Percentiles rank a stretch among this genome's conserved stretches.
Conservation (phyloP, 1,140 invertebrate species). For the Pogonomyrmex barbatus region DNA sequence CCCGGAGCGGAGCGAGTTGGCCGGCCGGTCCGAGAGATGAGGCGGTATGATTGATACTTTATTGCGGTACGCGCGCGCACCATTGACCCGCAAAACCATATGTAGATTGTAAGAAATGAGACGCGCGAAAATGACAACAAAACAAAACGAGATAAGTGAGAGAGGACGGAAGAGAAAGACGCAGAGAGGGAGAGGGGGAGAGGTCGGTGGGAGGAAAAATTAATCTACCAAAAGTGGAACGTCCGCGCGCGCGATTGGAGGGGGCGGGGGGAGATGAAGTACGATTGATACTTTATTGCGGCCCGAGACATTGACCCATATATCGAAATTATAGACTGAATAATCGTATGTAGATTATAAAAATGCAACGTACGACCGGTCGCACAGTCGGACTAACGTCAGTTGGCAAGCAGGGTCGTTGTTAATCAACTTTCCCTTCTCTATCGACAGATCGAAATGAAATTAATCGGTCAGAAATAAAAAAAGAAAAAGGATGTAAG, state of each 20-base stretch:
- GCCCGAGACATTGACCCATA: constrained; percentile 54
- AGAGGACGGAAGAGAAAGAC: background rate
- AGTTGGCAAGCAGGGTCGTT: background rate
- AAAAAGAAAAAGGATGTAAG: background rate
- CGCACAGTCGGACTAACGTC: constrained; percentile 23
- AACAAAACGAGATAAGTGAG: constrained; percentile 50
- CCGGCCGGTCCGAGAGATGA: constrained; percentile 17
- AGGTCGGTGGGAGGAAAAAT: constrained; percentile 24
- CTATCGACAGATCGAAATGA: constrained; percentile 30
- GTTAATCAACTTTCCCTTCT: constrained; percentile 59
- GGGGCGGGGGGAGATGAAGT: constrained; percentile 47
- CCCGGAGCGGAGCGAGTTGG: constrained; percentile 5
- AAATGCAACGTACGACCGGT: constrained; percentile 39
- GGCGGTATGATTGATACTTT: constrained; percentile 61
- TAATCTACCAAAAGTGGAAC: constrained; percentile 62
- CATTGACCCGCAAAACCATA: constrained; percentile 57
- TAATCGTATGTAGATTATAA: constrained; percentile 60
- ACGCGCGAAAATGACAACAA: constrained; percentile 58
- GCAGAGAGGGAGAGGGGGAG: background rate
- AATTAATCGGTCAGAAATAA: constrained; percentile 26
- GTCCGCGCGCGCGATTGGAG: constrained; percentile 46
- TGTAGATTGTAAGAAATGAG: constrained; percentile 60
- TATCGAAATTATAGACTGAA: constrained; percentile 62
- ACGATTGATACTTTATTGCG: constrained; percentile 62
- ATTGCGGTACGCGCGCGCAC: constrained; percentile 44